Evolutionary conservation across 2,797 vertebrate genomes (phyloP), one percentile per base, ranked within the genome.

Genomic region (Melanotaenia boesemani): DNA sequence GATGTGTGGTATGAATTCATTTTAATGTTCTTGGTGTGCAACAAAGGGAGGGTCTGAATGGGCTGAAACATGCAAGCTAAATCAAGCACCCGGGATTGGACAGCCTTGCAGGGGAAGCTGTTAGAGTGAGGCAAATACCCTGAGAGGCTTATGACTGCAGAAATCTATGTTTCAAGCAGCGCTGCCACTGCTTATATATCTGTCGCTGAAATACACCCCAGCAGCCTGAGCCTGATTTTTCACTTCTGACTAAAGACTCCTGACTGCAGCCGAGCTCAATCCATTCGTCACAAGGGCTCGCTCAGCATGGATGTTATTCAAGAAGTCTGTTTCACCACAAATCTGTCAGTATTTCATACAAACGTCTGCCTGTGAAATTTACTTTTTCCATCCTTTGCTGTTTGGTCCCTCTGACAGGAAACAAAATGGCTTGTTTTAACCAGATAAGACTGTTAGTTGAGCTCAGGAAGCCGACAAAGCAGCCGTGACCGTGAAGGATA

Each of bases 361-460:
- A 81, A 88, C 30, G 64, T 75, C 68, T 32, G 30, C 7, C 58
- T 66, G 10, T 87, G 84, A 90, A 88, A 90, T 79, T 36, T 68
- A 32, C 20, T 63, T 66, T 62, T 6, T 66, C 74, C 63, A 34
- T 24, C 52, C 70, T 26, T 26, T 63, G 56, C 63, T 68, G 68
- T 72, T 77, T 62, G 71, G 78, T 63, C 64, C 70, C 82, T 85
- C 10, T 86, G 81, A 86, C 81, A 55, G 69, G 55, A 72, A 72
- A 73, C 80, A 80, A 71, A 84, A 91, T 79, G 65, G 85, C 67
- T 74, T 63, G 30, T 74, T 81, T 85, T 81, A 83, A 63, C 56
- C 82, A 83, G 78, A 88, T 87, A 80, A 91, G 78, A 58, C 72
- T 77, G 13, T 65, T 72, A 72, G 81, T 73, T 77, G 70, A 79